Conservation (phyloP, 64 coral and sea anemone genomes). For the Pocillopora damicornis region DNA sequence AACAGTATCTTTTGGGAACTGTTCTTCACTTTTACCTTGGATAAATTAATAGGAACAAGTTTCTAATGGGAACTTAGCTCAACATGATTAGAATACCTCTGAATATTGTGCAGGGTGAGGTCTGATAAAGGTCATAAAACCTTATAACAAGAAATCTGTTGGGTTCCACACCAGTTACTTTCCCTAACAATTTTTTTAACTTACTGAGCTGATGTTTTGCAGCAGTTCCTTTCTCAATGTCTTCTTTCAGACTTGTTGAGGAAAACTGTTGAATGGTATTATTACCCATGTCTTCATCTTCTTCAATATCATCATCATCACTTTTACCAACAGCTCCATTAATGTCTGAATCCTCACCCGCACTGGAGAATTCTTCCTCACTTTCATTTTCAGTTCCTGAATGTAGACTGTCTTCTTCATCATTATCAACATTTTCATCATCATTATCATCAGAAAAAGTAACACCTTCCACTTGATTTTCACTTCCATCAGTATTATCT, state of each 20-base stretch:
- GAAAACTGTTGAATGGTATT: constrained; percentile 64
- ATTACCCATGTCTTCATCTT: constrained; percentile 25
- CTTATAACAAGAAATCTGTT: no score
- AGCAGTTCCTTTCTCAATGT: constrained; percentile 76
- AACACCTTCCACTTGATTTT: not conserved
- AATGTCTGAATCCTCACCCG: not conserved
- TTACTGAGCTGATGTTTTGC: constrained; percentile 85
- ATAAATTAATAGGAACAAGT: no score
- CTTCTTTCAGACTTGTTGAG: constrained; percentile 58
- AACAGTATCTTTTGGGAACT: no score
- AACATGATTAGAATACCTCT: no score
- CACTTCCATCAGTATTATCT: not conserved
- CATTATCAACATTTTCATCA: not conserved
- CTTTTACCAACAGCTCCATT: constrained; percentile 28
- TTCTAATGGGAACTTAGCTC: no score
- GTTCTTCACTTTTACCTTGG: no score
- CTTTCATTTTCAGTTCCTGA: not conserved
- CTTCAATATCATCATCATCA: not conserved
- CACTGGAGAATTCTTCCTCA: not conserved
- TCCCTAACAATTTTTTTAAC: not conserved
- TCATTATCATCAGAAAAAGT: not conserved
- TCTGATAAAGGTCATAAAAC: no score
- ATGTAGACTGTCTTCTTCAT: constrained; percentile 11
- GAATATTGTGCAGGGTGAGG: no score
- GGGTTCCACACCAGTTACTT: no score